phyloP scores from a whole-genome alignment of 2,113 vertebrate species.

The Archilochus colubris region DNA sequence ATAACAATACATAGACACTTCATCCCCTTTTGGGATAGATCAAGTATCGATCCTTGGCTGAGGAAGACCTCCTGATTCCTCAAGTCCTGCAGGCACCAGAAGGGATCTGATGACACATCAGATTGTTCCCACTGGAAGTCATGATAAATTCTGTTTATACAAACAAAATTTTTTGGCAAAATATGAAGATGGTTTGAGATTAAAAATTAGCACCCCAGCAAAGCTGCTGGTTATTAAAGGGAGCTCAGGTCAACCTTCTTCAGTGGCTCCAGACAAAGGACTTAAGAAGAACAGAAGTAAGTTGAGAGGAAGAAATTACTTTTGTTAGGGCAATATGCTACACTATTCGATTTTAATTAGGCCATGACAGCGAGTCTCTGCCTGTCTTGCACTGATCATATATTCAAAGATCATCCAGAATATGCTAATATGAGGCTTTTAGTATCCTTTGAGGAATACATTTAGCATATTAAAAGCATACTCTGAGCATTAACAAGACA shows the following conservation, averaged over 20 bases:
- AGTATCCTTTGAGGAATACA: constrained; percentile 47
- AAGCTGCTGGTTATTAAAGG: not conserved
- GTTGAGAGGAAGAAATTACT: constrained; percentile 35
- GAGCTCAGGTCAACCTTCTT: not conserved
- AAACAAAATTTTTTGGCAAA: not conserved
- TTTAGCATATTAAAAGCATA: constrained; percentile 55
- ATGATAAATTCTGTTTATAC: not conserved
- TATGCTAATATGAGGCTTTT: constrained; percentile 57
- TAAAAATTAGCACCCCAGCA: not conserved
- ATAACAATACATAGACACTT: not conserved
- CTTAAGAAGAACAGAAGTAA: not conserved
- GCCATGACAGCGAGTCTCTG: not conserved
- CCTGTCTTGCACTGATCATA: not conserved
- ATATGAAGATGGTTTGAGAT: not conserved
- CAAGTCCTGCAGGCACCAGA: not conserved
- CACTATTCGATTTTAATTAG: constrained; percentile 38
- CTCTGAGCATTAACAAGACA: constrained; percentile 13
- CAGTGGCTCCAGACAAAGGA: not conserved
- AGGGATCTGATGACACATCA: not conserved
- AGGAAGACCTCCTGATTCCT: not conserved
- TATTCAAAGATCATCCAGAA: constrained; percentile 40
- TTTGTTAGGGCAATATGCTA: constrained; percentile 28
- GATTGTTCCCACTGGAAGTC: not conserved
- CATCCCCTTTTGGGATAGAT: not conserved
- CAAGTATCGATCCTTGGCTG: not conserved